phyloP scores from a whole-genome alignment of 1,140 invertebrate genomes.

The Battus philenor region DNA sequence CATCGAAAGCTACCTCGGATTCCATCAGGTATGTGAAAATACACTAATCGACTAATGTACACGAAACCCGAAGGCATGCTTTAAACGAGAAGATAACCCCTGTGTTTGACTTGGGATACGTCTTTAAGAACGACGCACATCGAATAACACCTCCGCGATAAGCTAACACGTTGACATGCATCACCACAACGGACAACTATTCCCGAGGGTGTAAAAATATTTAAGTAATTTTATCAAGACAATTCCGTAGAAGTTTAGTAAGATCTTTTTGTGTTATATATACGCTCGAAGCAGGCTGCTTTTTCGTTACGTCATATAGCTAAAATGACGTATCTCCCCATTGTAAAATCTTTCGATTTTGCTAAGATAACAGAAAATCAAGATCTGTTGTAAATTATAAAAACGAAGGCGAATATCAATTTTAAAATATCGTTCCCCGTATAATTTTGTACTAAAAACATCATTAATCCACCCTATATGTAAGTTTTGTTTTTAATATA shows the following conservation, averaged over 20 bases:
- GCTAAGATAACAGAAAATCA: no score
- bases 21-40: slow-evolving; percentile 96
- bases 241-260: neutral
- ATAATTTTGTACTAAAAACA: no score
- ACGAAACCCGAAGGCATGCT: neutral
- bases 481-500: no score
- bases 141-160: neutral
- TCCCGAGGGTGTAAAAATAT: no score
- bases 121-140: neutral
- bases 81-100: neutral
- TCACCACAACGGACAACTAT: neutral
- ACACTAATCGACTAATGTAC: neutral
- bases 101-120: neutral
- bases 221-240: neutral
- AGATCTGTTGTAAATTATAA: no score
- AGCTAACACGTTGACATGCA: neutral
- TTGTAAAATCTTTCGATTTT: no score
- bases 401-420: no score
- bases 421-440: no score
- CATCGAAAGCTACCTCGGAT: slow-evolving; percentile 99
- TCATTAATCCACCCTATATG: no score
- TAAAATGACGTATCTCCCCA: no score
- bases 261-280: neutral
- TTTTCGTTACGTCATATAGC: no score
- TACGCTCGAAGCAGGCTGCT: no score